Conservation (phyloP, 2,888 invertebrate genomes). For the Callimorpha dominula region DNA sequence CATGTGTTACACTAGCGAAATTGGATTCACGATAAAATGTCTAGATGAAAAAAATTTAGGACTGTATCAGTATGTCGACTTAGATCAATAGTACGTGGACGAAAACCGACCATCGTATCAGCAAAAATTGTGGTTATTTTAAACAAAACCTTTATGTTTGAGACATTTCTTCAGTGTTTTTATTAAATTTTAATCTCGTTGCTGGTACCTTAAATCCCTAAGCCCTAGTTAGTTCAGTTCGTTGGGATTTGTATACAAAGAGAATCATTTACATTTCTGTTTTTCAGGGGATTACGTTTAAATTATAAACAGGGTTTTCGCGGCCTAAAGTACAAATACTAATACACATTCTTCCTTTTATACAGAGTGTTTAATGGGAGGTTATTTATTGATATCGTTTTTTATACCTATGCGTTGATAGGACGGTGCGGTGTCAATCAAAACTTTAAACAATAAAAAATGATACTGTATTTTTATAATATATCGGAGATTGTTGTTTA, state of each 20-base stretch:
- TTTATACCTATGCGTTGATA: not conserved
- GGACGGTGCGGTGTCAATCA: not conserved
- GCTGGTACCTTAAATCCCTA: conserved; percentile 16
- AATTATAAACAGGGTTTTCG: not conserved
- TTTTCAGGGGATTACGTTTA: not conserved
- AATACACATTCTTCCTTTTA: not conserved
- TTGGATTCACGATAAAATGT: conserved; percentile 46
- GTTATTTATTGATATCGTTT: not conserved
- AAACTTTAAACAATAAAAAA: not conserved
- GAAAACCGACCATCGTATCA: not conserved
- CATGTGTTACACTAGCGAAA: conserved; percentile 35
- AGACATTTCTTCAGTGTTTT: conserved; percentile 14
- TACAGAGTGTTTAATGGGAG: not conserved
- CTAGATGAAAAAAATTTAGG: conserved; percentile 31
- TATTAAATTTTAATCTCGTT: conserved; percentile 32
- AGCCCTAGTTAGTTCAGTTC: conserved; percentile 6
- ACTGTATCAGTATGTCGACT: conserved; percentile 36
- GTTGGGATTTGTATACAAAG: conserved; percentile 4
- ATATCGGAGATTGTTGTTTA: too few species aligned
- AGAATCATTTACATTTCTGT: not conserved
- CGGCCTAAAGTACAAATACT: not conserved
- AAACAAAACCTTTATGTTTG: conserved; percentile 15
- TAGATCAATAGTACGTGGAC: conserved; percentile 22
- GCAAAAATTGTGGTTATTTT: conserved; percentile 15
- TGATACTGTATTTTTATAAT: not conserved